Conservation (phyloP, 2,797 vertebrate genomes). For the Florisuga fusca region DNA sequence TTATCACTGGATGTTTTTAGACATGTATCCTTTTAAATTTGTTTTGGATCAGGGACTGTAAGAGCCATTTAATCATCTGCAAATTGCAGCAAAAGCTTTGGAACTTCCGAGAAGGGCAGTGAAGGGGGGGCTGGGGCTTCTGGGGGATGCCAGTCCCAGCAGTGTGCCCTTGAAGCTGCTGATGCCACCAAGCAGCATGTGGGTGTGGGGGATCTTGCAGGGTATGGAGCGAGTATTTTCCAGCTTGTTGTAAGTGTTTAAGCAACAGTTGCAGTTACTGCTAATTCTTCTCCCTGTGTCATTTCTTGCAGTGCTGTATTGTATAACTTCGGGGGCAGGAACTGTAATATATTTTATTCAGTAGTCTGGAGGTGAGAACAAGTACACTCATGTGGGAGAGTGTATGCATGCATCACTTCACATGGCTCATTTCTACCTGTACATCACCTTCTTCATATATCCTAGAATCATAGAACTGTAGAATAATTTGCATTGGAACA, state of each 20-base stretch:
- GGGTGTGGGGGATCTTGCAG: neutral
- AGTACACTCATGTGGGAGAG: neutral
- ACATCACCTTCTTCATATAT: neutral
- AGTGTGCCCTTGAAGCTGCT: neutral
- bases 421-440: accelerated
- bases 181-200: accelerated
- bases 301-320: neutral
- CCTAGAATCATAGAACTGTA: neutral
- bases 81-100: neutral
- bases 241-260: neutral
- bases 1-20: conserved; percentile 35
- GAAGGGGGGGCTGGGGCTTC: neutral
- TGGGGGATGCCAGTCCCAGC: neutral
- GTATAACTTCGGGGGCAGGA: neutral
- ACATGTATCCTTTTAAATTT: conserved; percentile 42
- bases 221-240: neutral
- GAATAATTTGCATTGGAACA: neutral
- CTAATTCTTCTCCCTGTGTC: neutral
- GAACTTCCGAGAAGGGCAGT: neutral
- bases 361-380: neutral
- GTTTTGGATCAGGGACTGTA: conserved; percentile 44
- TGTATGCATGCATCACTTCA: neutral
- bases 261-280: neutral
- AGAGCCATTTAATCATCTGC: conserved; percentile 16
- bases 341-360: neutral